Evolutionary conservation across 2,113 vertebrate genomes (phyloP).

Genomic region (Agelaius phoeniceus): DNA sequence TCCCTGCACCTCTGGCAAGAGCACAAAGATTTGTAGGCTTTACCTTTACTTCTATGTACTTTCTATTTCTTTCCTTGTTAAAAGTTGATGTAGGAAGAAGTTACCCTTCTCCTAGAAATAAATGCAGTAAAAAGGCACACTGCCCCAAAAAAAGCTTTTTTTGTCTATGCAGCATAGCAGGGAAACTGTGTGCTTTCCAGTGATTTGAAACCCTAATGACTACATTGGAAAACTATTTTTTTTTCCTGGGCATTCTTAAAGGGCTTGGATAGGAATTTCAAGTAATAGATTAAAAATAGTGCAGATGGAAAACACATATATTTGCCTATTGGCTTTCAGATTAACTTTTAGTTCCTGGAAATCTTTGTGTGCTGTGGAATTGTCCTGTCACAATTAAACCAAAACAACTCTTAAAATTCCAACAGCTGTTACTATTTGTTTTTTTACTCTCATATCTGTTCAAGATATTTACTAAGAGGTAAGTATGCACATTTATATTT

Average conservation of each 20-base stretch:
- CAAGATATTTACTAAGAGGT: neutral
- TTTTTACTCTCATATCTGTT: neutral
- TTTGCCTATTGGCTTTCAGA: neutral
- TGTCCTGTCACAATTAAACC: neutral
- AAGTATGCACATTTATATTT: neutral
- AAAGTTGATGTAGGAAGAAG: neutral
- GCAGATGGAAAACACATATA: constrained; percentile 30
- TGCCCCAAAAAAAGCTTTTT: neutral
- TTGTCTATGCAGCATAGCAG: neutral
- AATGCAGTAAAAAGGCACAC: neutral
- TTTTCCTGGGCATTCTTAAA: neutral
- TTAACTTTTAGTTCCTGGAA: constrained; percentile 42
- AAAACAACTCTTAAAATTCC: neutral
- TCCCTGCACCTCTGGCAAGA: neutral
- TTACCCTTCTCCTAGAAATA: neutral
- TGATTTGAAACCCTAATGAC: neutral
- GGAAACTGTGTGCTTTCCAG: neutral
- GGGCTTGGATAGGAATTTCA: neutral
- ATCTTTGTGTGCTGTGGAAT: neutral
- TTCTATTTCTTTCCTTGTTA: neutral
- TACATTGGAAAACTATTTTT: neutral
- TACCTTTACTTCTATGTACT: neutral
- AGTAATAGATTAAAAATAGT: constrained; percentile 20
- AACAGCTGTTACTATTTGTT: neutral
- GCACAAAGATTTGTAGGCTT: neutral